Percentiles rank a stretch among this genome's conserved stretches.
Evolutionary conservation across 1,140 invertebrate species (phyloP).

Genomic region (Cephus cinctus): DNA sequence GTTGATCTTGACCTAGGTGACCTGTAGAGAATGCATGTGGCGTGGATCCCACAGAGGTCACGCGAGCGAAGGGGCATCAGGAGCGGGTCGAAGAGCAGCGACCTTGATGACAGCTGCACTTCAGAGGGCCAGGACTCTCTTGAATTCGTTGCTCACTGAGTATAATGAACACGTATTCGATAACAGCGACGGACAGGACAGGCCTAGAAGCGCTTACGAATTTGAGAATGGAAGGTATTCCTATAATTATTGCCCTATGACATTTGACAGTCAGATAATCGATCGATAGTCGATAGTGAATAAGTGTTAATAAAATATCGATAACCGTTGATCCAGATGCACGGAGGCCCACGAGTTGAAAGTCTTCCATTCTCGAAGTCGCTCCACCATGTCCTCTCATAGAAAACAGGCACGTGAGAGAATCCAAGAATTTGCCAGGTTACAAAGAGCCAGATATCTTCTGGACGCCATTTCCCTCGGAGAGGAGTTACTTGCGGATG

Average conservation of each 20-base stretch:
- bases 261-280: too few species aligned
- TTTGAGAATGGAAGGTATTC: too few species aligned
- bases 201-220: slow-evolving; percentile 27
- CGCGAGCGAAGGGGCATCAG: slow-evolving; percentile 41
- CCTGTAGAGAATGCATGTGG: slow-evolving; percentile 50
- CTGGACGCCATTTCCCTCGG: slow-evolving; percentile 61
- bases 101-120: slow-evolving; percentile 29
- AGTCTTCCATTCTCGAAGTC: slow-evolving; percentile 22
- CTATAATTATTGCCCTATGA: too few species aligned
- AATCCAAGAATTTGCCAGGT: slow-evolving; percentile 44
- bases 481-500: slow-evolving; percentile 64
- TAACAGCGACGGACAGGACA: too few species aligned
- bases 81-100: slow-evolving; percentile 36
- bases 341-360: too few species aligned
- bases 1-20: slow-evolving; percentile 26
- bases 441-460: slow-evolving; percentile 40
- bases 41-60: slow-evolving; percentile 44
- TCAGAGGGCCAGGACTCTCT: slow-evolving; percentile 31
- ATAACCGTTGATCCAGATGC: too few species aligned
- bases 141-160: slow-evolving; percentile 36
- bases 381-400: slow-evolving; percentile 27
- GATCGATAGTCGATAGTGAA: too few species aligned
- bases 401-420: slow-evolving; percentile 39
- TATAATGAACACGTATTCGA: slow-evolving; percentile 36
- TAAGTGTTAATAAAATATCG: too few species aligned